phyloP scores from a whole-genome alignment of 1,140 invertebrate genomes.

The Saccostrea cuccullata region DNA sequence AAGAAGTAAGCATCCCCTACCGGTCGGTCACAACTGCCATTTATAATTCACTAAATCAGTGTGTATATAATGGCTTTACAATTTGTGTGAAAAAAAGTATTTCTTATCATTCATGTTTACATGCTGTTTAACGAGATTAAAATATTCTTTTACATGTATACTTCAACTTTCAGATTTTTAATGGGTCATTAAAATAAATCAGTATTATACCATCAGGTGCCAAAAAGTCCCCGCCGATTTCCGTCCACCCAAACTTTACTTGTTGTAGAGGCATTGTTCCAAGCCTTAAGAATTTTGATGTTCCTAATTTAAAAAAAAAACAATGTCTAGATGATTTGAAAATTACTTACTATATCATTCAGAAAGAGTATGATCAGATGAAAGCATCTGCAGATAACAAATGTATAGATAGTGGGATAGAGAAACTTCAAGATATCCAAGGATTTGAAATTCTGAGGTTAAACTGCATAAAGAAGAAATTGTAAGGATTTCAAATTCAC shows the following conservation, averaged over 20 bases:
- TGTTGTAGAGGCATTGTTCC: constrained; percentile 19
- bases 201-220: constrained; percentile 15
- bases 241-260: constrained; percentile 41
- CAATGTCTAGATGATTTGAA: not conserved
- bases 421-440: not conserved
- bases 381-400: not conserved
- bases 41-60: no score
- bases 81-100: no score
- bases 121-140: no score
- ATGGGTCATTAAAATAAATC: no score
- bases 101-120: not conserved
- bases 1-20: no score
- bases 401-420: not conserved
- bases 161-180: no score
- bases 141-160: no score
- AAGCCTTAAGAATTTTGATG: not conserved
- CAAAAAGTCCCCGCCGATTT: constrained; percentile 40
- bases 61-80: no score
- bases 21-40: no score
- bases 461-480: no score
- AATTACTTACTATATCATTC: not conserved
- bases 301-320: not conserved
- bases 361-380: not conserved
- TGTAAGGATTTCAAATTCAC: no score
- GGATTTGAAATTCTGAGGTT: no score